These are phyloP conservation scores for Aphidoletes aphidimyza DNA, from an alignment of 2,888 invertebrate species.

Conservation along the genomic window DNA sequence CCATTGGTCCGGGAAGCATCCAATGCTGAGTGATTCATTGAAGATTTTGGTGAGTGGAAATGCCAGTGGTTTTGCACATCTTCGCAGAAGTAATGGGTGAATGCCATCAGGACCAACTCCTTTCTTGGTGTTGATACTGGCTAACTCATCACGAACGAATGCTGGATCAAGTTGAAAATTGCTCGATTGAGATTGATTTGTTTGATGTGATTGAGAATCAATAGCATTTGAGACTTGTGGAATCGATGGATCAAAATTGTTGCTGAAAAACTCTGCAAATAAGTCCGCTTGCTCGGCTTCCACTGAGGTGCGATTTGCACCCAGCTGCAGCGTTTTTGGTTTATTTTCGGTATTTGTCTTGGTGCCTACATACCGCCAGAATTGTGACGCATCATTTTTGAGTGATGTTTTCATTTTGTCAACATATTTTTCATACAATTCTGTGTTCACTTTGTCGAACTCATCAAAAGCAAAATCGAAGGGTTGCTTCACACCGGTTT, in stretches of 20 bases:
- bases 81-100: background rate
- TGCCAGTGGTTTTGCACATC: background rate
- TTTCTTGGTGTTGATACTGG: background rate
- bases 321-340: background rate
- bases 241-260: background rate
- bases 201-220: background rate
- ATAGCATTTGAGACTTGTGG: background rate
- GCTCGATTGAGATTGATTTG: background rate
- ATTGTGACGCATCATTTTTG: background rate
- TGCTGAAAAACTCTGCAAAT: background rate
- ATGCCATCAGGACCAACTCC: background rate
- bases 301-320: background rate
- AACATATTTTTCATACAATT: background rate
- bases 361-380: background rate
- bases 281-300: background rate
- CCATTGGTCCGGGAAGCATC: background rate
- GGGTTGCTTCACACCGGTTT: background rate
- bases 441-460: background rate
- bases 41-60: background rate
- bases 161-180: background rate
- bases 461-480: background rate
- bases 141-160: background rate
- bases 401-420: background rate
- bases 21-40: background rate
- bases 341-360: background rate